Evolutionary conservation across 2,888 invertebrate species (phyloP).

Genomic region (Sminthurinus aureus): DNA sequence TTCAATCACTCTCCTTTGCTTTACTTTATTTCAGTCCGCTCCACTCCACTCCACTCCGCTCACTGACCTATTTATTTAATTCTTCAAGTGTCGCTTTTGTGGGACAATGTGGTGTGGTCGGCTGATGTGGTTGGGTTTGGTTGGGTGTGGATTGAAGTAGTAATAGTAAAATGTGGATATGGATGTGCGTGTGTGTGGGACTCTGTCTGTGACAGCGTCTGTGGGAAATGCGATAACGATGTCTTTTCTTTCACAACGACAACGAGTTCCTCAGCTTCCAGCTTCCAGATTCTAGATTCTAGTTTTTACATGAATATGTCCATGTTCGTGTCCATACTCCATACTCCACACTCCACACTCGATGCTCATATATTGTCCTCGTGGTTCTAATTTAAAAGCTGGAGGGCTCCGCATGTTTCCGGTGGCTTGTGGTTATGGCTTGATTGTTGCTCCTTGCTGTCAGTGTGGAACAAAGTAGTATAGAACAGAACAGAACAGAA

Average conservation of each 20-base stretch:
- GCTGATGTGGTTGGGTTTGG: too few species aligned
- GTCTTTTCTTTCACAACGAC: neutral
- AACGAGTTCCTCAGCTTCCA: neutral
- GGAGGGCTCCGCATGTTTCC: too few species aligned
- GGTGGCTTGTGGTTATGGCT: too few species aligned
- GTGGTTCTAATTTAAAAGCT: too few species aligned
- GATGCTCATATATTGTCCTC: neutral
- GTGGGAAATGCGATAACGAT: conserved; percentile 25
- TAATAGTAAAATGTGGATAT: too few species aligned
- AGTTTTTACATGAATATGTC: neutral
- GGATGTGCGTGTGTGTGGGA: neutral
- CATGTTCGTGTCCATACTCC: neutral
- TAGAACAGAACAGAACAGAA: neutral
- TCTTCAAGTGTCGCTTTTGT: conserved; percentile 1
- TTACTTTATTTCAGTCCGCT: neutral
- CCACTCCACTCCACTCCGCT: neutral
- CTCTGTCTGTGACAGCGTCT: conserved; percentile 22
- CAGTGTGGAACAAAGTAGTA: neutral
- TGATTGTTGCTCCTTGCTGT: neutral
- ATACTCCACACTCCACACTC: neutral
- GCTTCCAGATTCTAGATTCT: neutral
- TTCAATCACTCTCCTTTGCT: neutral
- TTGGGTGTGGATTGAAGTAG: too few species aligned
- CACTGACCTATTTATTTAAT: neutral
- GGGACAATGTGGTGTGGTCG: too few species aligned